Base-by-base conservation (phyloP, 53 echinoderm and acorn worm genomes). In the Holothuria leucospilota region DNA sequence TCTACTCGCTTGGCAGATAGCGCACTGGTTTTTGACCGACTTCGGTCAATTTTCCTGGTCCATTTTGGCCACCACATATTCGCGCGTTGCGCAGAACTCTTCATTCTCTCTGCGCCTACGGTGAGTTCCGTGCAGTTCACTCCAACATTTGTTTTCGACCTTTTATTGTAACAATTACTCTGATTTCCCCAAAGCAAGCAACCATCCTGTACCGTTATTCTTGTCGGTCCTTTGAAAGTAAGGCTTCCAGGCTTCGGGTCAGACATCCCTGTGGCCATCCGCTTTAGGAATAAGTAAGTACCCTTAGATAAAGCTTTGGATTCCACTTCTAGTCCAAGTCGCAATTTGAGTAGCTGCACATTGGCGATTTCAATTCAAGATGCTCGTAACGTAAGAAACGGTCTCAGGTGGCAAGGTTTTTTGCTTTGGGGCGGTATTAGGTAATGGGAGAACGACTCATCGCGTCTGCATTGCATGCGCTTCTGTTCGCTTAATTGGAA, bases 401-500 rank as follows among this genome's bases (percentile, higher is more conserved):
- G 92, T 92, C 62, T 92, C 88, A 13, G 88, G 68, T n/a, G 92
- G 85, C 29, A 78, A 23, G 18, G 78, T 78, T 5, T 61, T 66
- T 30, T 60, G 39, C 29, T 62, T 30, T 67, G 74, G 68, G 0
- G 59, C 26, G 34, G 34, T 34, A 3, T 34, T 34, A 2, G 82
- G 62, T 39, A 90, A 63, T 27, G 94, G 91, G 58, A 91, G 41
- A n/a, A 13, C 91, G 88, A 40, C 88, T 88, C 59, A 94, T 64
- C 14, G 88, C 91, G 59, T 88, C 90, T 10, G 85, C 86, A 72
- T 93, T 93, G 60, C 87, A 20, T 93, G 87, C 28, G 68, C 85
- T 56, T 79, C 59, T 4, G 85, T 69, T 8, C 62, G 82, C 68
- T 83, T 89, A 56, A 93, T 72, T 7, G 13, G 51, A 13, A 88